Percentiles rank a stretch among this genome's conserved stretches.
Evolutionary conservation across 2,888 invertebrate species (phyloP).

Genomic region (Amiota minor): DNA sequence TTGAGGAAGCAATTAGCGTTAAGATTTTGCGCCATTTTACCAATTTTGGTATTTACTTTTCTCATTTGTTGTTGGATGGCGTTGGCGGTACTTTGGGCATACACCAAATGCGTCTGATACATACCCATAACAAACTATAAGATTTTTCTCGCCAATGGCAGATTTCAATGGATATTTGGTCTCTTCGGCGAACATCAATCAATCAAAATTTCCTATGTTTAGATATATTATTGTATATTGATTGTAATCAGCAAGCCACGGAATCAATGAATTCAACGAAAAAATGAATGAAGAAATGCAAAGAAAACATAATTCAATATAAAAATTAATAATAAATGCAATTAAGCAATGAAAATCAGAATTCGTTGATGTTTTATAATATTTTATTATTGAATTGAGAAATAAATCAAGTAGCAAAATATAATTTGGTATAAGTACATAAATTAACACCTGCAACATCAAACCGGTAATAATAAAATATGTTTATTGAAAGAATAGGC

Average conservation of each 20-base stretch:
- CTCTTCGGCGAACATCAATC: constrained; percentile 20
- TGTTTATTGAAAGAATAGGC: no score
- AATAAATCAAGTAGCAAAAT: background rate
- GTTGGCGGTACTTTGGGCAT: constrained; percentile 6
- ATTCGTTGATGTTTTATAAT: background rate
- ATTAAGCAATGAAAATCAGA: constrained; percentile 5
- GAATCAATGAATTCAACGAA: no score
- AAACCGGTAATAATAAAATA: no score
- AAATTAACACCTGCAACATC: no score
- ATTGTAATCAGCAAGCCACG: no score
- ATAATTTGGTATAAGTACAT: no score
- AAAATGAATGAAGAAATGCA: no score
- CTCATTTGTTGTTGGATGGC: background rate
- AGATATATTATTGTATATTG: no score
- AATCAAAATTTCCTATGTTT: background rate
- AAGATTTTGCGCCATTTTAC: constrained; percentile 46
- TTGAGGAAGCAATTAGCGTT: constrained; percentile 45
- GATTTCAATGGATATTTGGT: constrained; percentile 7
- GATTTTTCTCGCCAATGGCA: background rate
- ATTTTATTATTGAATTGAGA: background rate
- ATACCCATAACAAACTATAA: background rate
- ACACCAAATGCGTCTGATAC: constrained; percentile 1
- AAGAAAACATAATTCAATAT: no score
- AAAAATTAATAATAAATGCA: background rate
- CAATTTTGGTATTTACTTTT: constrained; percentile 38